These are phyloP conservation scores for Alcis repandata DNA, from an alignment of 2,888 invertebrate species.

Conservation along the genomic window DNA sequence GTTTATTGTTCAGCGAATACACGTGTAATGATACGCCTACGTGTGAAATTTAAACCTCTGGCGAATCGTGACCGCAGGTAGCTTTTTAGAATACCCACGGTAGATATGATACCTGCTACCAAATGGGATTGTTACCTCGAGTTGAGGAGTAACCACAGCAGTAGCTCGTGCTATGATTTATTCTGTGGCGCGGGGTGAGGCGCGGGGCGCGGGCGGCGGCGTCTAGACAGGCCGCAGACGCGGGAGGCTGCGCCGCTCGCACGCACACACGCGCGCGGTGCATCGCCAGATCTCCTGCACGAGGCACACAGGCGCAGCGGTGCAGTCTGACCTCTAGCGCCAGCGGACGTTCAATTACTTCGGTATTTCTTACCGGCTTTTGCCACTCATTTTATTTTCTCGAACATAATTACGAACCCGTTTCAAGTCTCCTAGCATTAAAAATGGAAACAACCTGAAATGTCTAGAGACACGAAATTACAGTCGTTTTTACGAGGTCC, in stretches of 20 bases:
- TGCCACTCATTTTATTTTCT: constrained; percentile 28
- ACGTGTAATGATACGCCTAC: neutral
- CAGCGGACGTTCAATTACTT: constrained; percentile 62
- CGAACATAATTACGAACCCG: constrained; percentile 10
- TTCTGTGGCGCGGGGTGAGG: constrained; percentile 41
- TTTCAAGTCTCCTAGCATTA: constrained; percentile 6
- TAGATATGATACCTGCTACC: constrained; percentile 50
- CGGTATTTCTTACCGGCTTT: constrained; percentile 47
- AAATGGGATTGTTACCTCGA: constrained; percentile 55
- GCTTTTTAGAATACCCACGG: constrained; percentile 32
- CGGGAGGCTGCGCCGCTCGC: constrained; percentile 81
- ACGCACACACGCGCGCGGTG: constrained; percentile 69
- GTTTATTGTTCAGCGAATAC: neutral
- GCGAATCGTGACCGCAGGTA: constrained; percentile 17
- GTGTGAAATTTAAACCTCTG: constrained; percentile 5
- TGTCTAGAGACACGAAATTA: constrained; percentile 5
- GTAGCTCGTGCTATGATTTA: constrained; percentile 8
- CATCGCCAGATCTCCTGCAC: constrained; percentile 67
- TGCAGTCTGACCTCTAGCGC: constrained; percentile 71
- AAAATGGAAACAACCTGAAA: constrained; percentile 4
- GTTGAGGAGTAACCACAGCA: constrained; percentile 50
- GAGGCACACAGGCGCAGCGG: constrained; percentile 48
- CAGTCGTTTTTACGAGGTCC: neutral
- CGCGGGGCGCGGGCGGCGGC: constrained; percentile 60
- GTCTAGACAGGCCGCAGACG: constrained; percentile 86